Evolutionary conservation across 2,888 invertebrate species (phyloP).

Genomic region (Diaprepes abbreviatus): DNA sequence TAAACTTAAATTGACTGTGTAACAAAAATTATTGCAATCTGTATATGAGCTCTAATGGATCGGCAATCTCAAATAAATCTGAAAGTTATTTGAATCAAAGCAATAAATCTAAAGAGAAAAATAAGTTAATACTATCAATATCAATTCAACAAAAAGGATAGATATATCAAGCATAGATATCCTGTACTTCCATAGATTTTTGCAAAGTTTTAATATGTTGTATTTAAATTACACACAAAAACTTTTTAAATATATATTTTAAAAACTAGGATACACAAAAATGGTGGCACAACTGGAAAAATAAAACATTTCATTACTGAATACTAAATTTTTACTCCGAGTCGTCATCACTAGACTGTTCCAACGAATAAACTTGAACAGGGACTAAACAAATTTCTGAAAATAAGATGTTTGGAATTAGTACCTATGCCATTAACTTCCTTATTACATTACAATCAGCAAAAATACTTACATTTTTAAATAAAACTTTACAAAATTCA

Average conservation of each 20-base stretch:
- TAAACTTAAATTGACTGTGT: slow-evolving; percentile 52
- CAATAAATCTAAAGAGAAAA: slow-evolving; percentile 52
- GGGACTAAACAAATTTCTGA: slow-evolving; percentile 23
- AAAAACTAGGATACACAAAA: neutral
- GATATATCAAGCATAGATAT: slow-evolving; percentile 22
- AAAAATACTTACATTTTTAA: slow-evolving; percentile 18
- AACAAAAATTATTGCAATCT: slow-evolving; percentile 47
- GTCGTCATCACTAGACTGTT: slow-evolving; percentile 17
- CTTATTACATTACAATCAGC: slow-evolving; percentile 2
- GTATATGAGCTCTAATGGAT: slow-evolving; percentile 63
- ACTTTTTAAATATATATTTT: slow-evolving; percentile 14
- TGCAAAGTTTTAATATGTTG: slow-evolving; percentile 28
- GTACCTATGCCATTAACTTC: neutral
- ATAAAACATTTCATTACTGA: slow-evolving; percentile 12
- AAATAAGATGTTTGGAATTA: slow-evolving; percentile 23
- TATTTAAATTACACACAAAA: slow-evolving; percentile 15
- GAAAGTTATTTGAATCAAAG: slow-evolving; percentile 64
- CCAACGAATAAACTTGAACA: slow-evolving; percentile 29
- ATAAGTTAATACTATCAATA: slow-evolving; percentile 50
- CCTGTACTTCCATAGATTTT: slow-evolving; percentile 18
- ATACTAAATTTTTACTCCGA: slow-evolving; percentile 9
- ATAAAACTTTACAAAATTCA: neutral
- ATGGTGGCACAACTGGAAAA: slow-evolving; percentile 14
- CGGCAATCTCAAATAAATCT: slow-evolving; percentile 66
- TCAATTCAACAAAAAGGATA: slow-evolving; percentile 42